Evolutionary conservation across 2,113 vertebrate species (phyloP).

Genomic region (Nerophis lumbriciformis): DNA sequence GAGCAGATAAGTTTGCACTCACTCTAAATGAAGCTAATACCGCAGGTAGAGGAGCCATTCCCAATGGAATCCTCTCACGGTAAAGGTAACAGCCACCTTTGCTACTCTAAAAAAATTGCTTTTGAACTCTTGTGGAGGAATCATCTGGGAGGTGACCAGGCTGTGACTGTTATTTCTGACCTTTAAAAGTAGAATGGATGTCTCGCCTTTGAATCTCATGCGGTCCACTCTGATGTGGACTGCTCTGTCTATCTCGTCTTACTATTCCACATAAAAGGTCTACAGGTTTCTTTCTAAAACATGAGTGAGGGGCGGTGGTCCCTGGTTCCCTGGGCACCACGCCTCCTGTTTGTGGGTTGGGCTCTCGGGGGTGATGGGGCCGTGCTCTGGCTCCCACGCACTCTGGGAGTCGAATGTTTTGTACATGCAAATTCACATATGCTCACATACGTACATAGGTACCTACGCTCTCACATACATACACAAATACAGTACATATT

Average conservation of each 20-base stretch:
- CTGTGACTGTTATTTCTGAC: constrained; percentile 2
- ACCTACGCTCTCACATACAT: too few relatives aligned
- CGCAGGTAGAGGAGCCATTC: background rate
- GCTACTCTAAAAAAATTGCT: background rate
- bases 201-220: background rate
- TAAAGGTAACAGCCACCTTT: background rate
- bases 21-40: background rate
- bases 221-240: background rate
- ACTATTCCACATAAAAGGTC: background rate
- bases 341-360: too few relatives aligned
- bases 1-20: background rate
- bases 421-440: too few relatives aligned
- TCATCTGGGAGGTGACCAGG: background rate
- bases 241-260: background rate
- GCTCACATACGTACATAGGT: too few relatives aligned
- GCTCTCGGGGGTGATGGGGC: too few relatives aligned
- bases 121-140: constrained; percentile 2
- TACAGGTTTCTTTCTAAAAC: background rate
- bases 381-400: too few relatives aligned
- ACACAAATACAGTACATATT: too few relatives aligned
- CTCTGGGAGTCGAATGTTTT: too few relatives aligned
- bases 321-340: too few relatives aligned
- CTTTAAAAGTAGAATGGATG: constrained; percentile 1
- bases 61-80: background rate
- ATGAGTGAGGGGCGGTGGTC: too few relatives aligned